A percentile compares a stretch with the other conserved stretches of the same genome.
phyloP scores from a whole-genome alignment of 2,113 vertebrate species.

The Probosciger aterrimus region DNA sequence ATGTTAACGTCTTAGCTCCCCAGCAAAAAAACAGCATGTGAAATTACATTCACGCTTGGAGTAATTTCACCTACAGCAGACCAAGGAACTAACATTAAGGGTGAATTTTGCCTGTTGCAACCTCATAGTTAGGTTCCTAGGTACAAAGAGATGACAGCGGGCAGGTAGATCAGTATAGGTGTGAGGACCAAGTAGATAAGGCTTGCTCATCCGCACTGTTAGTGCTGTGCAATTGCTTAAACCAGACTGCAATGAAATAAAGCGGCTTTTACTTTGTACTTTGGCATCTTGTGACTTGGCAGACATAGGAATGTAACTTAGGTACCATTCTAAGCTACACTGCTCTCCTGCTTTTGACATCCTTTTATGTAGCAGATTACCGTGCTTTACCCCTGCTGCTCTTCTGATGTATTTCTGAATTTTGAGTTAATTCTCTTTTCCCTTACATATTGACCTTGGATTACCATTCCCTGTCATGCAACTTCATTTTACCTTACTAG shows the following conservation, averaged over 20 bases:
- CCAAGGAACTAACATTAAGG: neutral
- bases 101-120: neutral
- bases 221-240: neutral
- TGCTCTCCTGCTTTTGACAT: neutral
- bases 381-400: neutral
- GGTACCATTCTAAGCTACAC: neutral
- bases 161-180: neutral
- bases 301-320: neutral
- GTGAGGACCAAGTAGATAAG: neutral
- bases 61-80: neutral
- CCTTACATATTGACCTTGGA: neutral
- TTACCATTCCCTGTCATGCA: neutral
- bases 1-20: rapidly evolving
- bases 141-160: neutral
- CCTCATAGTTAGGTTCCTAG: neutral
- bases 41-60: neutral
- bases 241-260: neutral
- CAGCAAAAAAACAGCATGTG: neutral
- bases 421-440: neutral
- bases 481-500: slow-evolving; percentile 2
- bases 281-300: neutral
- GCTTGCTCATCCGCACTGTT: neutral
- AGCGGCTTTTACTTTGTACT: neutral
- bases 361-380: neutral
- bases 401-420: neutral